Percentiles rank a stretch among this genome's conserved stretches.
These are phyloP conservation scores for Psittacula cyanocephala DNA, from an alignment of 2,113 vertebrate species.

Conservation along the genomic window DNA sequence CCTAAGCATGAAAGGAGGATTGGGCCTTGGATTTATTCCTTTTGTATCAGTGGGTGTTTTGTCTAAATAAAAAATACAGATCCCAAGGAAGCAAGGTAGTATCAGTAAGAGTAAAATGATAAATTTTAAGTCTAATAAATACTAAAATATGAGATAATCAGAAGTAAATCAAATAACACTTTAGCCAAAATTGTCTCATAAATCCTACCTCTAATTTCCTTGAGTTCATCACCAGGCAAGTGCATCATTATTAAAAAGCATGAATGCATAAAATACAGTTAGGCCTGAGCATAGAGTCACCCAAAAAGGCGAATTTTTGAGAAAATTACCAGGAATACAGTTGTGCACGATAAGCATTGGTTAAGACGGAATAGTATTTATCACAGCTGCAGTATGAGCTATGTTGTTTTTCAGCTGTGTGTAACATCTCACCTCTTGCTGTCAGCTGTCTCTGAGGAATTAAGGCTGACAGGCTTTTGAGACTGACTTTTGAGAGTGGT, in stretches of 20 bases:
- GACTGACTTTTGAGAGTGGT: not conserved
- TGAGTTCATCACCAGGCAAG: slow-evolving; percentile 7
- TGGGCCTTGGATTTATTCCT: not conserved
- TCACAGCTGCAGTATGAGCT: not conserved
- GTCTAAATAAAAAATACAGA: not conserved
- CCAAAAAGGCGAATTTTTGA: not conserved
- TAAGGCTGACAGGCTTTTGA: not conserved
- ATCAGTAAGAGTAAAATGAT: not conserved
- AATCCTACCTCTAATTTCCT: slow-evolving; percentile 37
- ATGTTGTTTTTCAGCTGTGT: not conserved
- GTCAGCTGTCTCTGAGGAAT: not conserved
- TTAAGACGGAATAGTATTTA: not conserved
- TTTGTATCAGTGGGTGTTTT: not conserved
- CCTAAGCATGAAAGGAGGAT: not conserved
- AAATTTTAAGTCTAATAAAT: not conserved
- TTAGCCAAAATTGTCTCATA: not conserved
- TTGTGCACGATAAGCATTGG: not conserved
- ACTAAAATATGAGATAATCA: slow-evolving; percentile 4
- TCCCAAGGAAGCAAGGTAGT: not conserved
- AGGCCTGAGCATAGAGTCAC: not conserved
- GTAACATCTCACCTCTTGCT: fast-evolving
- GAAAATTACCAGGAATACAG: not conserved
- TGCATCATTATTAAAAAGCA: slow-evolving; percentile 3
- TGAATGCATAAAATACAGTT: not conserved
- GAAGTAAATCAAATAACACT: slow-evolving; percentile 47